Percentiles rank a stretch among this genome's conserved stretches.
Conservation (phyloP, 2,797 vertebrate genomes). For the Petrocephalus sullivani region DNA sequence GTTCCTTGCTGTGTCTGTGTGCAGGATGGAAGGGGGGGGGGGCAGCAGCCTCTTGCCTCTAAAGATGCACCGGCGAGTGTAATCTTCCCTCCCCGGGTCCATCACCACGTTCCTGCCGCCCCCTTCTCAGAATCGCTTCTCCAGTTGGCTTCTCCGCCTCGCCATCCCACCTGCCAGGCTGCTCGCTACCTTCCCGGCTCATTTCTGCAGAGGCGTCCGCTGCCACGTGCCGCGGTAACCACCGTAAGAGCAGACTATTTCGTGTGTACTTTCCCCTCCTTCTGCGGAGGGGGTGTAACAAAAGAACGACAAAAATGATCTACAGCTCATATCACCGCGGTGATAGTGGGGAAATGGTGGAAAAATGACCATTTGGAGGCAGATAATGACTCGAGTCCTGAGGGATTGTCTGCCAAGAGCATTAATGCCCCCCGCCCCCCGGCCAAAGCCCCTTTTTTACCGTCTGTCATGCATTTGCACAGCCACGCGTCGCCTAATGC, state of each 20-base stretch:
- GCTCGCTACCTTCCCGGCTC: not conserved
- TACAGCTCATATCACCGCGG: not conserved
- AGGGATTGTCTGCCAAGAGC: not conserved
- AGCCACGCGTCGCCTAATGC: not conserved
- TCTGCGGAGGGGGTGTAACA: not conserved
- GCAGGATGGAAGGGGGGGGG: not conserved
- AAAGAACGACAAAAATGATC: not conserved
- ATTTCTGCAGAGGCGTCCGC: not conserved
- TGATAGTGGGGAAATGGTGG: not conserved
- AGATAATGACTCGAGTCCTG: not conserved
- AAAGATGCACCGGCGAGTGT: not conserved
- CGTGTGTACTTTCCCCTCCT: not conserved
- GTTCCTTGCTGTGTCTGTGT: not conserved
- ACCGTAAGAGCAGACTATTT: not conserved
- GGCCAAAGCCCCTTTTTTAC: not conserved
- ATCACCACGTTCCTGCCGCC: not conserved
- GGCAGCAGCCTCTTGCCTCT: not conserved
- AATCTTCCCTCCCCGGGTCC: not conserved
- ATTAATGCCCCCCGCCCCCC: not conserved
- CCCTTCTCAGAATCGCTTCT: not conserved
- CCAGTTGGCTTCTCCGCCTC: no score
- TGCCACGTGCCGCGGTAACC: not conserved
- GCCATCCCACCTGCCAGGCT: not conserved
- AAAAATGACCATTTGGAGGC: constrained; percentile 8
- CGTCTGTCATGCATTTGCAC: not conserved